Conservation (phyloP, 1,140 invertebrate species). For the Limonius californicus region DNA sequence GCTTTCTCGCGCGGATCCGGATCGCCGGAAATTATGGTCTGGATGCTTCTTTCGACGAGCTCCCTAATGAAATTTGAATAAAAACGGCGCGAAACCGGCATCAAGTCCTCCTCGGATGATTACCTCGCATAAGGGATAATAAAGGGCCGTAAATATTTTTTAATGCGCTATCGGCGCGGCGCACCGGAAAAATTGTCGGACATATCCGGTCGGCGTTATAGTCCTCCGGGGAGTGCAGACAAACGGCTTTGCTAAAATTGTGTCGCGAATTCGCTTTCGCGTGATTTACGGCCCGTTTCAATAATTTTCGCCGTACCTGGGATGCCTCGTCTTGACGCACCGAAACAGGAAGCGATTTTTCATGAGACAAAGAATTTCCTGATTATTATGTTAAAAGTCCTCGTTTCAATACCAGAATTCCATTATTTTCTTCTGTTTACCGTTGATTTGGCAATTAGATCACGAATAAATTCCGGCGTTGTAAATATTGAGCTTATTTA, state of each 20-base stretch:
- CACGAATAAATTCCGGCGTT: no score
- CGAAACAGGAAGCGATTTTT: no score
- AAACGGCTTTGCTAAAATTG: slow-evolving; percentile 2
- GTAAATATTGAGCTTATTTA: no score
- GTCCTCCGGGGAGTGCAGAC: neutral
- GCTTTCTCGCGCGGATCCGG: slow-evolving; percentile 20
- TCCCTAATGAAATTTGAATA: slow-evolving; percentile 10
- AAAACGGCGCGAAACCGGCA: neutral
- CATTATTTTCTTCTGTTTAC: no score
- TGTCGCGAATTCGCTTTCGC: neutral
- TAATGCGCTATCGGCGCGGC: neutral
- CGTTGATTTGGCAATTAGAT: no score
- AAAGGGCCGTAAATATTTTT: slow-evolving; percentile 4
- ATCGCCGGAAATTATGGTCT: neutral
- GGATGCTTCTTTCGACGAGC: neutral
- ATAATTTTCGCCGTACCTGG: neutral
- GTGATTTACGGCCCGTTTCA: neutral
- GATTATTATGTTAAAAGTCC: no score
- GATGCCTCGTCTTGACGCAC: no score
- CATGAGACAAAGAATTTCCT: no score
- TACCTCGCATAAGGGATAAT: neutral
- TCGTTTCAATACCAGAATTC: no score
- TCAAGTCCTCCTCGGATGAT: neutral
- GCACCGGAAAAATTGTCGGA: neutral
- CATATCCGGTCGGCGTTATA: neutral